A percentile compares a stretch with the other conserved stretches of the same genome.
Conservation (phyloP, 2,797 vertebrate species). For the Crocidura indochinensis region DNA sequence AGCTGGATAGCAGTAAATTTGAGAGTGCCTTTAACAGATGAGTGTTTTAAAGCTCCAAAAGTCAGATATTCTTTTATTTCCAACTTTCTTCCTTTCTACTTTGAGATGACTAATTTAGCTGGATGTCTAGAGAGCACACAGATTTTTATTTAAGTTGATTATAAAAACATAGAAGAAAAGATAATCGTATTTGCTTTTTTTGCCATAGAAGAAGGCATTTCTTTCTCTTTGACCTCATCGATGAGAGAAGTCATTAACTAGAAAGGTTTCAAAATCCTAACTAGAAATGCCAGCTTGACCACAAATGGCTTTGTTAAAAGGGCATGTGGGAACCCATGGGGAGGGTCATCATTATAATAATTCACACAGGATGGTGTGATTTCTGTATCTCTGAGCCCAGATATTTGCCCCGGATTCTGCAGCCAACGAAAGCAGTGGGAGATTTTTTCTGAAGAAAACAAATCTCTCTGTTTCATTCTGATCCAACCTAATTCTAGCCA, state of each 20-base stretch:
- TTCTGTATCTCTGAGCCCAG: constrained; percentile 62
- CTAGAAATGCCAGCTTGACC: constrained; percentile 69
- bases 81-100: constrained; percentile 49
- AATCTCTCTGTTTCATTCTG: constrained; percentile 80
- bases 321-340: constrained; percentile 23
- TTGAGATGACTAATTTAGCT: constrained; percentile 56
- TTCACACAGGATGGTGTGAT: constrained; percentile 50
- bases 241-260: constrained; percentile 70
- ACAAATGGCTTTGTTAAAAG: constrained; percentile 77
- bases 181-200: constrained; percentile 62
- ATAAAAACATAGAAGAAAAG: constrained; percentile 62
- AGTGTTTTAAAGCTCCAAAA: constrained; percentile 3
- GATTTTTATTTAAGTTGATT: constrained; percentile 53
- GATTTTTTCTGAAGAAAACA: constrained; percentile 81
- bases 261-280: constrained; percentile 74
- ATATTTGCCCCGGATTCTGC: constrained; percentile 74
- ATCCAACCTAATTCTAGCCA: constrained; percentile 84
- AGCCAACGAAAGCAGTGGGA: constrained; percentile 73
- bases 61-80: not conserved
- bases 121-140: not conserved
- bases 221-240: constrained; percentile 72
- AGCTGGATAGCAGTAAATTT: not conserved
- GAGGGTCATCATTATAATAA: constrained; percentile 69
- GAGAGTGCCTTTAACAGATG: constrained; percentile 11
- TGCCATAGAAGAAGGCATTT: constrained; percentile 55